Percentiles rank a stretch among this genome's conserved stretches.
These are phyloP conservation scores for Cerastoderma edule DNA, from an alignment of 2,888 invertebrate genomes.

Conservation along the genomic window DNA sequence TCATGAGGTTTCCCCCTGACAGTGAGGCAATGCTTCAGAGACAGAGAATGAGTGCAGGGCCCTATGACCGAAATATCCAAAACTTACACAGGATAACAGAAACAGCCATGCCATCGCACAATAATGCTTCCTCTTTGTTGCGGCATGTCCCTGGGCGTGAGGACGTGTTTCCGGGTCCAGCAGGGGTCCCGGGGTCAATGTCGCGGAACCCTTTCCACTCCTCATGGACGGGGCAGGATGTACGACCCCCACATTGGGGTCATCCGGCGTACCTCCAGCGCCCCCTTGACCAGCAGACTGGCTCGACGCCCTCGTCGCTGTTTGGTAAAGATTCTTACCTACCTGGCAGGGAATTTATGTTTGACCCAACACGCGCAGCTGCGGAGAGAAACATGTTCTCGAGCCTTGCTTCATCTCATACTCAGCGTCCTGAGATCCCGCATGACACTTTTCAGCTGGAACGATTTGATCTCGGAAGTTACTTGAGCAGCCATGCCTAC, in stretches of 20 bases:
- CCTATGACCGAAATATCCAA: slow-evolving; percentile 69
- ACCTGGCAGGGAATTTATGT: slow-evolving; percentile 77
- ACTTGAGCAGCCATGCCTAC: slow-evolving; percentile 76
- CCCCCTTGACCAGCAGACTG: slow-evolving; percentile 69
- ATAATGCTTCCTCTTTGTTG: slow-evolving; percentile 69
- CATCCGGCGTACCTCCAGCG: slow-evolving; percentile 75
- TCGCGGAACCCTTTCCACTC: slow-evolving; percentile 77
- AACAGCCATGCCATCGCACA: slow-evolving; percentile 64
- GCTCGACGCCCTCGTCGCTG: slow-evolving; percentile 70
- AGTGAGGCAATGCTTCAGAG: slow-evolving; percentile 77
- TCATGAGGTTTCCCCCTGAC: slow-evolving; percentile 74
- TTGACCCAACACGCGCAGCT: slow-evolving; percentile 74
- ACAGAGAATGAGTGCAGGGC: slow-evolving; percentile 76
- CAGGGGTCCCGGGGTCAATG: slow-evolving; percentile 74
- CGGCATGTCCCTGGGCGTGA: slow-evolving; percentile 73
- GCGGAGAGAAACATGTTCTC: slow-evolving; percentile 78
- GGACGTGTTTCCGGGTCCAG: slow-evolving; percentile 72
- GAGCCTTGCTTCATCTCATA: slow-evolving; percentile 68
- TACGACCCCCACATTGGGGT: slow-evolving; percentile 75
- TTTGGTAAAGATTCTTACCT: slow-evolving; percentile 78
- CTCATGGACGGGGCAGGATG: slow-evolving; percentile 77
- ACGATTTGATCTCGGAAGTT: slow-evolving; percentile 77
- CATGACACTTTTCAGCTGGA: slow-evolving; percentile 75
- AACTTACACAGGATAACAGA: slow-evolving; percentile 76
- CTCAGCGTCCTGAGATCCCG: slow-evolving; percentile 73